Conservation (phyloP, 2,888 invertebrate genomes). For the Tetramorium bicarinatum region DNA sequence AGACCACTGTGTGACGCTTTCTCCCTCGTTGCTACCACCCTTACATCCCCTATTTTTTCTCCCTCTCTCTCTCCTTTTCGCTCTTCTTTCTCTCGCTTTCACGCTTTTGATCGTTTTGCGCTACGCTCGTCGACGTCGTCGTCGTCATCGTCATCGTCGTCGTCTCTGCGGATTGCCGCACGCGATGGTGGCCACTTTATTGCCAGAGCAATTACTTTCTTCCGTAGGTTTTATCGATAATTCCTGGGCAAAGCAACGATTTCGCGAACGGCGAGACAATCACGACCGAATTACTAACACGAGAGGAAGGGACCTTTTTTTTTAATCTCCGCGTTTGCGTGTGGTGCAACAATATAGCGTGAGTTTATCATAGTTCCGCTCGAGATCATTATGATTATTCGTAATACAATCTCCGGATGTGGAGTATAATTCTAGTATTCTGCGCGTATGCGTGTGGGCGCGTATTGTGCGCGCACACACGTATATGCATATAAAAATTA, state of each 20-base stretch:
- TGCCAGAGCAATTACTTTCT: conserved; percentile 46
- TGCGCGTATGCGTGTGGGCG: not conserved
- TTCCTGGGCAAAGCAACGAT: conserved; percentile 14
- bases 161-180: conserved; percentile 38
- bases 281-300: conserved; percentile 22
- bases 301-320: not conserved
- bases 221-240: conserved; percentile 49
- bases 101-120: conserved; percentile 6
- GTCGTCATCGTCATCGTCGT: not conserved
- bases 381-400: conserved; percentile 1
- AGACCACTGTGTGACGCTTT: conserved; percentile 23
- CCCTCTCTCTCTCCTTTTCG: not conserved
- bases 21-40: conserved; percentile 6
- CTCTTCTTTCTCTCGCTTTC: not conserved
- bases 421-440: not conserved
- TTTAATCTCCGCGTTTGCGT: not conserved
- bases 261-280: conserved; percentile 35
- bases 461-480: not conserved
- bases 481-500: not conserved
- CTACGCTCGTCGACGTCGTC: conserved; percentile 23
- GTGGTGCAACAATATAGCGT: conserved; percentile 13
- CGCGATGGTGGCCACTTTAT: conserved; percentile 47
- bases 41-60: conserved; percentile 33
- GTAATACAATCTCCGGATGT: not conserved
- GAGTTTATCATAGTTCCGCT: conserved; percentile 23